phyloP scores from a whole-genome alignment of 2,888 invertebrate genomes.

The Noctua janthe region DNA sequence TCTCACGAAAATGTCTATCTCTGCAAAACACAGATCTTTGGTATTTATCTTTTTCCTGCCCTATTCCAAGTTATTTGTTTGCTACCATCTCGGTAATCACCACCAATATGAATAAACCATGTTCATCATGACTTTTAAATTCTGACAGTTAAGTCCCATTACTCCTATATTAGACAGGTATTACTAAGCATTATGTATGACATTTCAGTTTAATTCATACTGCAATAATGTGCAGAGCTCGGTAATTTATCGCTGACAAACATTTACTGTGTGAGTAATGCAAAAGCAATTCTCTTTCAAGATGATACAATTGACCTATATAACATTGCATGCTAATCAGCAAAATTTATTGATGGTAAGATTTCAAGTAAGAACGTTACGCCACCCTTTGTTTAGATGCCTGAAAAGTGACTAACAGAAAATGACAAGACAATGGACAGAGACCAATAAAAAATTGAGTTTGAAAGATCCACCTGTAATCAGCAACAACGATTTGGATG shows the following conservation, averaged over 20 bases:
- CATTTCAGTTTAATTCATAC: conserved; percentile 40
- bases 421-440: conserved; percentile 25
- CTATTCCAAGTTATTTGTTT: not conserved
- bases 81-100: not conserved
- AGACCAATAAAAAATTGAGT: not conserved
- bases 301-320: conserved; percentile 41
- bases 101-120: not conserved
- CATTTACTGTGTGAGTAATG: conserved; percentile 48
- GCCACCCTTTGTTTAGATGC: conserved; percentile 29
- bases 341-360: conserved; percentile 36
- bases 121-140: not conserved
- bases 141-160: not conserved
- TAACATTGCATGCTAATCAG: conserved; percentile 28
- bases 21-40: not conserved
- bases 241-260: conserved; percentile 50
- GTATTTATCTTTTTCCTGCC: not conserved
- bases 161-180: conserved; percentile 8
- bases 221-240: conserved; percentile 46
- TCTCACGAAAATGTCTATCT: not conserved
- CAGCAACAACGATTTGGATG: not conserved
- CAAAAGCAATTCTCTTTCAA: conserved; percentile 49
- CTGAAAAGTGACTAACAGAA: conserved; percentile 23
- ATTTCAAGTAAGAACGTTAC: conserved; percentile 23
- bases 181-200: conserved; percentile 28
- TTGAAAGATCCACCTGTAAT: not conserved